Base-by-base conservation (phyloP, 2,797 vertebrate species). In the Heterohyrax brucei region DNA sequence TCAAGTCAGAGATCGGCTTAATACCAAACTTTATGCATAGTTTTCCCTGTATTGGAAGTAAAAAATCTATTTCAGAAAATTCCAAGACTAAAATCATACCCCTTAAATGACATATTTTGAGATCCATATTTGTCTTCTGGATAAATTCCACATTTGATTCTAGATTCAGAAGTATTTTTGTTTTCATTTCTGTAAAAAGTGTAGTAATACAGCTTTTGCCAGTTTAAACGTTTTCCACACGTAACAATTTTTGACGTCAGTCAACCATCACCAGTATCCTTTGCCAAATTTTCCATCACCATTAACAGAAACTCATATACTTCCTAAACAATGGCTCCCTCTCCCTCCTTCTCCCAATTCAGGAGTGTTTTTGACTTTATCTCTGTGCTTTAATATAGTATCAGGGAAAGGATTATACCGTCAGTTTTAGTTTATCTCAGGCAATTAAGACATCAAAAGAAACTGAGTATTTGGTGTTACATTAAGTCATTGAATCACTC, bases 351-450 rank as follows among this genome's bases (percentile, higher is more conserved):
- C 19, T 39, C n/a, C 33, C 70, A 39, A 89, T 93, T 89, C 5
- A 78, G 33, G 64, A 90, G 48, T 62, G 12, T 94, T 90, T 73
- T 94, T 48, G 39, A 76, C 16, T 86, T 92, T 95, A 86, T 84
- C 24, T 91, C 4, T 80, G 1, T 77, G 50, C n/a, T 93, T 94
- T 92, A 94, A 79, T 85, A 62, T 9, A 92, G 46, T 80, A 33
- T 64, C 62, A 72, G 46, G 56, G 61, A 81, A 91, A 87, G 7
- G 22, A 78, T 92, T 87, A 72, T 82, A 48, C 39, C 10, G 76
- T 61, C 94, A 79, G 48, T 87, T 91, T 96, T 91, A 82, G 24
- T 97, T 93, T 94, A 53, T 94, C 30, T 80, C 94, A 88, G 21
- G 44, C 9, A 82, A 61, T 92, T 66, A 30, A 90, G 75, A 90